Evolutionary conservation across 2,797 vertebrate genomes (phyloP).

Genomic region (Echeneis naucrates): DNA sequence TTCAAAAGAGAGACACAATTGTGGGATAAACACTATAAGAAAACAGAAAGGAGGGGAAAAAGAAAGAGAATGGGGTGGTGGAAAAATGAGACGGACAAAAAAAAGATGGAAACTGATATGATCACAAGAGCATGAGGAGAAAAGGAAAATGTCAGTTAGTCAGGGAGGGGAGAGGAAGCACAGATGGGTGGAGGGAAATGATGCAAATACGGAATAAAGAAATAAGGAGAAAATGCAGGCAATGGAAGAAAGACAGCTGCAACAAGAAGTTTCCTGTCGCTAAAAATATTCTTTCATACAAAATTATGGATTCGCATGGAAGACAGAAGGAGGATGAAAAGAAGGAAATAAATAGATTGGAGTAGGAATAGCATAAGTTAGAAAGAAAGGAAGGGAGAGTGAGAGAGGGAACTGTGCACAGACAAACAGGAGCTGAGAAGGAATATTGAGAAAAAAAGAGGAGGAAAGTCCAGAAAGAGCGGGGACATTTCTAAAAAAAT

Average conservation of each 20-base stretch:
- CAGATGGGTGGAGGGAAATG: neutral
- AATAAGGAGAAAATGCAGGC: neutral
- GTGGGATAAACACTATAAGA: neutral
- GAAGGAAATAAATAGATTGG: neutral
- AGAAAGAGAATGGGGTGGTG: neutral
- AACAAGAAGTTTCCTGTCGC: neutral
- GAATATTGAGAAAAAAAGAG: neutral
- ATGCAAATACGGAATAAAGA: neutral
- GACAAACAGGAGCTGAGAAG: neutral
- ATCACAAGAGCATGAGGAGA: neutral
- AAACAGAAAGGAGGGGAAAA: neutral
- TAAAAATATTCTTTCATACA: neutral
- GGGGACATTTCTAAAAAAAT: neutral
- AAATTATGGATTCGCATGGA: neutral
- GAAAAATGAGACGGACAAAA: slow-evolving; percentile 7
- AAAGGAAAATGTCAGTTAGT: slow-evolving; percentile 23
- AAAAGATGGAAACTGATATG: slow-evolving; percentile 10
- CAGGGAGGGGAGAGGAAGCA: slow-evolving; percentile 3
- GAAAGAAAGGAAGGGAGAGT: neutral
- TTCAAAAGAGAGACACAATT: slow-evolving; percentile 24
- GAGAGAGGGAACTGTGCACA: neutral
- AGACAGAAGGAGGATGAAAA: neutral
- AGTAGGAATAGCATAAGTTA: neutral
- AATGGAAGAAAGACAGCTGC: neutral
- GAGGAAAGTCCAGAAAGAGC: neutral